Conservation (phyloP, 2,888 invertebrate species). For the Platycheirus albimanus region DNA sequence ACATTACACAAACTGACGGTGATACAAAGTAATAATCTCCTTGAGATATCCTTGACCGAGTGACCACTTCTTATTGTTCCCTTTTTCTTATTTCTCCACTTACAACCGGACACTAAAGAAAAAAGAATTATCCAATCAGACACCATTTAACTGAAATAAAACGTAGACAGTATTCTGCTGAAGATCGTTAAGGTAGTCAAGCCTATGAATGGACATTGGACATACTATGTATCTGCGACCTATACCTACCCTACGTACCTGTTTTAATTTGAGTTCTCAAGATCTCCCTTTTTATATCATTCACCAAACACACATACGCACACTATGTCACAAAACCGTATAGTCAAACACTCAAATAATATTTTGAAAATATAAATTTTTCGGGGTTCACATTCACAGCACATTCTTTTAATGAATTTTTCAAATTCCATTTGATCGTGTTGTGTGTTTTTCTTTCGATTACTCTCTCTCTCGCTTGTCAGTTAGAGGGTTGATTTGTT, state of each 20-base stretch:
- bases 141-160: not conserved
- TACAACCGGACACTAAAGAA: not conserved
- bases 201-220: not conserved
- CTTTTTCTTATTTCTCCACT: too few species aligned
- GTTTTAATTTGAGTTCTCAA: slow-evolving; percentile 31
- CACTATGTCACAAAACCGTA: not conserved
- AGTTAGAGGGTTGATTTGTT: slow-evolving; percentile 62
- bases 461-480: slow-evolving; percentile 23
- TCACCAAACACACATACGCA: not conserved
- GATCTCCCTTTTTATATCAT: slow-evolving; percentile 7
- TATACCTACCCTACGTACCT: slow-evolving; percentile 49
- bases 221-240: not conserved
- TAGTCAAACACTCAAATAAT: not conserved
- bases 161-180: slow-evolving; percentile 17
- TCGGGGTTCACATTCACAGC: slow-evolving; percentile 52
- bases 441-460: slow-evolving; percentile 17
- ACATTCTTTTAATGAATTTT: slow-evolving; percentile 64
- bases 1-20: too few species aligned
- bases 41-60: too few species aligned
- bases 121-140: slow-evolving; percentile 32
- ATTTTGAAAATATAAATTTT: slow-evolving; percentile 31
- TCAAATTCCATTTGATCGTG: slow-evolving; percentile 71
- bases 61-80: too few species aligned
- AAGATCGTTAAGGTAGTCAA: slow-evolving; percentile 4
- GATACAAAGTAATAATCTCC: too few species aligned